These are phyloP conservation scores for Stictonetta naevosa DNA, from an alignment of 2,113 vertebrate species.

Conservation along the genomic window DNA sequence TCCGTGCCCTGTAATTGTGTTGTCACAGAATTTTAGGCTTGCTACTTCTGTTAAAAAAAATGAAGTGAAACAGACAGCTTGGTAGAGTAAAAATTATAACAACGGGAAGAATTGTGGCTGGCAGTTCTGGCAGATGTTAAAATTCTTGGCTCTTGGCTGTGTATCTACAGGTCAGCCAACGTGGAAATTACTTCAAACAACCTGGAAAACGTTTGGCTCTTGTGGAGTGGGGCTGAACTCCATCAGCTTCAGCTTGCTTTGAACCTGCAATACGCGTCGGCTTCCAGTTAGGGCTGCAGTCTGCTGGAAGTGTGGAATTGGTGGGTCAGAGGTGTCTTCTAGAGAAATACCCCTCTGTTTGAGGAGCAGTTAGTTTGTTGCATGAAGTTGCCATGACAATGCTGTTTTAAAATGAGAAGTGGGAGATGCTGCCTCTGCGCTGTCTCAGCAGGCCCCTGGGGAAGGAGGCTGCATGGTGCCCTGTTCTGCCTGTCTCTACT, in stretches of 20 bases:
- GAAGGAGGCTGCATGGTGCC: neutral
- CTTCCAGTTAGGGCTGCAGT: neutral
- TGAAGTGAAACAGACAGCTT: neutral
- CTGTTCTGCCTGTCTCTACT: neutral
- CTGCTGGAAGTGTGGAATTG: neutral
- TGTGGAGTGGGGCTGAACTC: neutral
- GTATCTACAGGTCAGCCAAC: neutral
- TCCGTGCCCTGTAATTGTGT: neutral
- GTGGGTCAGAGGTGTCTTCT: neutral
- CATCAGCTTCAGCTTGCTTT: neutral
- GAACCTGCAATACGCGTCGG: neutral
- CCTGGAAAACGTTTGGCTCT: slow-evolving; percentile 14
- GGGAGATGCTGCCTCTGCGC: neutral
- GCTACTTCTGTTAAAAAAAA: neutral
- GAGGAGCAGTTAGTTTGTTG: neutral
- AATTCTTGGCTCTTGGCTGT: neutral
- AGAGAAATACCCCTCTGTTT: neutral
- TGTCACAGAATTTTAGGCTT: neutral
- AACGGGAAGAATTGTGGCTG: neutral
- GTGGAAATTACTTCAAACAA: slow-evolving; percentile 39
- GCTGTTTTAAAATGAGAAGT: neutral
- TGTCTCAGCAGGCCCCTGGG: neutral
- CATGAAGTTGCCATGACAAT: neutral
- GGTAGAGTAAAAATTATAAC: neutral
- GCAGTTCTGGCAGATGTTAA: neutral